These are phyloP conservation scores for Heteromormyrus szaboi DNA, from an alignment of 2,797 vertebrate genomes.

Conservation along the genomic window DNA sequence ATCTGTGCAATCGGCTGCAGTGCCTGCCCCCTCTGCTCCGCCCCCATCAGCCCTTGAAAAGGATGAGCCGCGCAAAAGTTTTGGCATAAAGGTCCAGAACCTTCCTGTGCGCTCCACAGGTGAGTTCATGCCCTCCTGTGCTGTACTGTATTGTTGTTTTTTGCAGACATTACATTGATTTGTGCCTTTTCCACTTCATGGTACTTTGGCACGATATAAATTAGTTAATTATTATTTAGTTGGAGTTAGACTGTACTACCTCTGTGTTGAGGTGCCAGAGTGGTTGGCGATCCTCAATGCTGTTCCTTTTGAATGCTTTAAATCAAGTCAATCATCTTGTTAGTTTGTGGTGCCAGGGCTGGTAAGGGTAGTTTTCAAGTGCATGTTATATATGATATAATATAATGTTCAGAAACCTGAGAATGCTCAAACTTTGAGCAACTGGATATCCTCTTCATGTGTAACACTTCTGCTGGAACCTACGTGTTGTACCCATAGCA, in stretches of 20 bases:
- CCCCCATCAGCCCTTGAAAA: slow-evolving; percentile 85
- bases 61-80: slow-evolving; percentile 97
- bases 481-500: background rate
- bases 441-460: background rate
- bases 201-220: background rate
- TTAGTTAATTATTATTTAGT: background rate
- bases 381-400: background rate
- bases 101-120: slow-evolving; percentile 98
- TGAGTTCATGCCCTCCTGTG: slow-evolving; percentile 41
- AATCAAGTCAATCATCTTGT: background rate
- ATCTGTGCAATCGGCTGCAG: slow-evolving; percentile 90
- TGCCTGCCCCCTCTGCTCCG: slow-evolving; percentile 86
- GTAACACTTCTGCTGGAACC: background rate
- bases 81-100: slow-evolving; percentile 98
- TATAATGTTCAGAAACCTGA: background rate
- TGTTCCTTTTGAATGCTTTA: background rate
- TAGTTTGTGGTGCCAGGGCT: background rate
- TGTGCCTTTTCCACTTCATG: background rate
- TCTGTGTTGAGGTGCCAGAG: background rate
- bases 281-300: background rate
- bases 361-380: background rate
- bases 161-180: background rate
- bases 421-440: background rate
- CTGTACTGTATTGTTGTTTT: background rate
- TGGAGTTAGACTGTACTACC: background rate